Conservation (phyloP, 2,797 vertebrate genomes). For the Sebastes itinus region DNA sequence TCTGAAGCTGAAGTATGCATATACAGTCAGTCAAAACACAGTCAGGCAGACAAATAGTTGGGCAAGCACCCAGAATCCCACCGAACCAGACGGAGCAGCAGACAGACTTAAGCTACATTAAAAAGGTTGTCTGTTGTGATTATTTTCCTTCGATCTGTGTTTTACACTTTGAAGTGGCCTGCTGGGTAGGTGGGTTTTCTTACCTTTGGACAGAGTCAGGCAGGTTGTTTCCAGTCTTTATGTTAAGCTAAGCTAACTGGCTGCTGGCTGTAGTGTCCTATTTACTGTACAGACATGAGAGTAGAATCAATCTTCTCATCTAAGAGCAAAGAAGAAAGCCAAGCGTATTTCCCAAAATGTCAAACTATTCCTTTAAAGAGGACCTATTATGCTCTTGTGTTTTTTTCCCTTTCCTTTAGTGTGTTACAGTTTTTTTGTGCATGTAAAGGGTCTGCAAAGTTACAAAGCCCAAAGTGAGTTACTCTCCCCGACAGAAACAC, state of each 20-base stretch:
- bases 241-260: background rate
- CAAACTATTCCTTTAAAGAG: background rate
- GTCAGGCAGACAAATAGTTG: constrained; percentile 26
- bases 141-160: background rate
- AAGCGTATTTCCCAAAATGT: background rate
- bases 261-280: background rate
- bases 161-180: background rate
- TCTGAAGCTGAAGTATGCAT: background rate
- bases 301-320: background rate
- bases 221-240: background rate
- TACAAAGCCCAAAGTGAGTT: too few relatives aligned
- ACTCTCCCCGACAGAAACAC: too few relatives aligned
- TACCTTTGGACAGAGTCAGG: background rate
- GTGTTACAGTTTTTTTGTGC: too few relatives aligned
- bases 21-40: constrained; percentile 25
- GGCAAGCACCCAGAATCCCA: constrained; percentile 31
- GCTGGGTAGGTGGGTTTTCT: background rate
- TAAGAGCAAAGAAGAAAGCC: background rate
- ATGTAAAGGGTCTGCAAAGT: too few relatives aligned
- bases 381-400: too few relatives aligned
- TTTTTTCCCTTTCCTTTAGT: too few relatives aligned
- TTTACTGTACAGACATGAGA: background rate
- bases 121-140: background rate
- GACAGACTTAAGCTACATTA: background rate
- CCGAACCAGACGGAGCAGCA: constrained; percentile 26